Conservation (phyloP, 2,797 vertebrate species). For the Acanthurus leucopareius region DNA sequence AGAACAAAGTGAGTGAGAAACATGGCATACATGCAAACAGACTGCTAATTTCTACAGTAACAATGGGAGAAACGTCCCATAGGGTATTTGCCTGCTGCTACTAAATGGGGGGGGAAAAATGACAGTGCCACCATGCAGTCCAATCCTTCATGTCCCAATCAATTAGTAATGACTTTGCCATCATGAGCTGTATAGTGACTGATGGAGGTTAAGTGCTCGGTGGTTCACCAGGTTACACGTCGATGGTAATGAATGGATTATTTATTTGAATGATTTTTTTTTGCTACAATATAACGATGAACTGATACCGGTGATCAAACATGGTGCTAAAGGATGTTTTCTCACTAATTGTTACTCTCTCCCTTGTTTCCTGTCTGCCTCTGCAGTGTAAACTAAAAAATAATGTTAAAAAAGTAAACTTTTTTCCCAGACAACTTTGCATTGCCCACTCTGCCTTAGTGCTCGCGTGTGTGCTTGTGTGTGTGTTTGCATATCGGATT, state of each 20-base stretch:
- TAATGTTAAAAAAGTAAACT: neutral
- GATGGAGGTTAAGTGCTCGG: conserved; percentile 38
- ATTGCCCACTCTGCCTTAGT: neutral
- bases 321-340: neutral
- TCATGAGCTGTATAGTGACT: conserved; percentile 35
- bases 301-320: neutral
- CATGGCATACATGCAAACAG: conserved; percentile 18
- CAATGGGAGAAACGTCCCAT: conserved; percentile 17
- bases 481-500: neutral
- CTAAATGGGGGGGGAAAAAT: conserved; percentile 14
- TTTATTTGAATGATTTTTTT: conserved; percentile 10
- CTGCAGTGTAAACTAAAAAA: neutral
- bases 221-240: conserved; percentile 24
- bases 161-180: conserved; percentile 58
- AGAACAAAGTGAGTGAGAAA: conserved; percentile 22
- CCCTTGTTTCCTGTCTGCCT: neutral
- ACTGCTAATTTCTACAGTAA: conserved; percentile 31
- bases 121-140: conserved; percentile 28
- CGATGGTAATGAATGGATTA: conserved; percentile 3
- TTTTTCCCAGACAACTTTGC: neutral
- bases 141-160: conserved; percentile 57
- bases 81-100: conserved; percentile 22
- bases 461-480: neutral
- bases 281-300: conserved; percentile 1
- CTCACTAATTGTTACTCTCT: neutral